These are phyloP conservation scores for Eudasyphora cyanicolor DNA, from an alignment of 2,888 invertebrate genomes.

Conservation along the genomic window DNA sequence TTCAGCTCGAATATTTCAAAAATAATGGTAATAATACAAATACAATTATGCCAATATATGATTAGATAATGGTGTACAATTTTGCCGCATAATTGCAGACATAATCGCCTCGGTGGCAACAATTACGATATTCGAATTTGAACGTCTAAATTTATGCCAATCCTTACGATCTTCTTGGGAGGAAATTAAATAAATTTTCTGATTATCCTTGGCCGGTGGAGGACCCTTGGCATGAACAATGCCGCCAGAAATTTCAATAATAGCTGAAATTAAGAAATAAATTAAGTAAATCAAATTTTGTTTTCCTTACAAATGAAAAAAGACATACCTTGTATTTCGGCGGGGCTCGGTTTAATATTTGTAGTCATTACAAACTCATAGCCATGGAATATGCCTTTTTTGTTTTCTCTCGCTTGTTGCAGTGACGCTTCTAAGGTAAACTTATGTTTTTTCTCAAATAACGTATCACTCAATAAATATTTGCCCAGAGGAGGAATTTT, in stretches of 20 bases:
- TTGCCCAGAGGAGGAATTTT: conserved; percentile 41
- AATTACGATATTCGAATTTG: conserved; percentile 67
- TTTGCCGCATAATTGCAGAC: conserved; percentile 71
- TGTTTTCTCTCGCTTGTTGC: conserved; percentile 64
- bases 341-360: conserved; percentile 67
- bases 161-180: conserved; percentile 66
- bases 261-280: conserved; percentile 66
- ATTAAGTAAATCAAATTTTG: not conserved
- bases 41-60: conserved; percentile 61
- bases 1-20: not conserved
- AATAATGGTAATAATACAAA: conserved; percentile 19
- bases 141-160: conserved; percentile 70
- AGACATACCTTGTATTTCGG: conserved; percentile 69
- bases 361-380: conserved; percentile 70
- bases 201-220: conserved; percentile 40
- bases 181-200: conserved; percentile 69
- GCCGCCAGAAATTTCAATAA: conserved; percentile 70
- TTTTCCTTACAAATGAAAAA: not conserved
- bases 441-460: conserved; percentile 70
- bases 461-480: conserved; percentile 65
- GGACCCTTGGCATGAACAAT: conserved; percentile 59
- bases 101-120: conserved; percentile 71
- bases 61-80: conserved; percentile 55
- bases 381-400: conserved; percentile 66
- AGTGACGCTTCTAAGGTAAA: conserved; percentile 69